A percentile compares a stretch with the other conserved stretches of the same genome.
Conservation (phyloP, 2,797 vertebrate species). For the Lepus oiostolus region DNA sequence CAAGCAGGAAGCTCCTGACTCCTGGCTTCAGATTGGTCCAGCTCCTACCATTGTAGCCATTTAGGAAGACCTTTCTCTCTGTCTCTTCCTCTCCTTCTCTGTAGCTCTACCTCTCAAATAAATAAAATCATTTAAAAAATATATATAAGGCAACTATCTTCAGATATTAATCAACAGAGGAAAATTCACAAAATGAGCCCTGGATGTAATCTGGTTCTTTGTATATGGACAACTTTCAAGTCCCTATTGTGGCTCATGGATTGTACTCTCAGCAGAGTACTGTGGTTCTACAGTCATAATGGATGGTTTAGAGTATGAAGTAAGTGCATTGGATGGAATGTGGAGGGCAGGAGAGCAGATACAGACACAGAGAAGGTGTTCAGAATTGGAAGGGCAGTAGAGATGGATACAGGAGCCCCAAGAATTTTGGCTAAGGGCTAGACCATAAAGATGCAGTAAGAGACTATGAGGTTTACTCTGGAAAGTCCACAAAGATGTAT, state of each 20-base stretch:
- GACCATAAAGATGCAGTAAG: background rate
- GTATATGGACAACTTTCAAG: background rate
- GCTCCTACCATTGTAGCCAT: no score
- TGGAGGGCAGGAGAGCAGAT: background rate
- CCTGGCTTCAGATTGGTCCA: no score
- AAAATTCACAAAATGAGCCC: background rate
- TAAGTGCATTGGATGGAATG: background rate
- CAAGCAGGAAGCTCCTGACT: background rate
- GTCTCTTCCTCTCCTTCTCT: no score
- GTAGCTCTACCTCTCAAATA: no score
- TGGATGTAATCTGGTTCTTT: background rate
- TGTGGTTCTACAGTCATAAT: background rate
- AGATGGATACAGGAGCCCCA: no score
- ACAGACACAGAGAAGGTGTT: background rate
- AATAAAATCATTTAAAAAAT: background rate
- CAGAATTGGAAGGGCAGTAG: background rate
- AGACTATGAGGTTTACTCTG: background rate
- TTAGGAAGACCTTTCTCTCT: no score
- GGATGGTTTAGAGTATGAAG: background rate
- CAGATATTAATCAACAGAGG: background rate
- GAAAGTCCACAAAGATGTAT: background rate
- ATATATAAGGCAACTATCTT: constrained; percentile 28
- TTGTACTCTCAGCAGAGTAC: background rate
- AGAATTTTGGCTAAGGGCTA: background rate
- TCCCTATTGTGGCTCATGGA: background rate